A percentile compares a stretch with the other conserved stretches of the same genome.
These are phyloP conservation scores for Bembecia ichneumoniformis DNA, from an alignment of 2,888 invertebrate species.

Conservation along the genomic window DNA sequence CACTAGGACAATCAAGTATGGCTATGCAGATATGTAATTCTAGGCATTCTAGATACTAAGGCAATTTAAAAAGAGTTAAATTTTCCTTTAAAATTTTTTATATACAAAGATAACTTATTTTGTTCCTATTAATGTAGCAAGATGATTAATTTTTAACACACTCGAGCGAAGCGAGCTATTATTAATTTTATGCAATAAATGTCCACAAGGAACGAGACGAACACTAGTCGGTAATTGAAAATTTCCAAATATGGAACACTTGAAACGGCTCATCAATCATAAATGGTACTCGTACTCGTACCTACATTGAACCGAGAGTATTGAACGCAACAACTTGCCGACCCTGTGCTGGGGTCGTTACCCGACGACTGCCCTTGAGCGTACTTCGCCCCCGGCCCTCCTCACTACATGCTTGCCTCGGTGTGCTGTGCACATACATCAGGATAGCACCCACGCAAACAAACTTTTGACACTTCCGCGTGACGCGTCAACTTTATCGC, in stretches of 20 bases:
- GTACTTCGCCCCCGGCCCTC: conserved; percentile 45
- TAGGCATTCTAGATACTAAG: no score
- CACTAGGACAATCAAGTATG: no score
- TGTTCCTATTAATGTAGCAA: no score
- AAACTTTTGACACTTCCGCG: conserved; percentile 26
- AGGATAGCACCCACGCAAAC: conserved; percentile 13
- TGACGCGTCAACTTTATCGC: conserved; percentile 14
- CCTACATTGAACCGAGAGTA: conserved; percentile 12
- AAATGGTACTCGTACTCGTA: conserved; percentile 11
- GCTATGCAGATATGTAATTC: no score
- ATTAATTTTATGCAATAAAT: no score
- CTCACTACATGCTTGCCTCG: neutral
- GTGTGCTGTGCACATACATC: neutral
- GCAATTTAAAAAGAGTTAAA: no score
- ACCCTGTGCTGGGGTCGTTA: conserved; percentile 46
- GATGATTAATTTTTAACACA: no score
- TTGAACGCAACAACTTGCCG: conserved; percentile 21
- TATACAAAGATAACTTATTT: no score
- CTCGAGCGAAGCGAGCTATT: no score
- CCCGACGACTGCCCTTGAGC: conserved; percentile 59
- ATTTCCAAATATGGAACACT: neutral
- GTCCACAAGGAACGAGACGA: no score
- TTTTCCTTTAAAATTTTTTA: no score
- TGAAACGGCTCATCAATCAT: conserved; percentile 12
- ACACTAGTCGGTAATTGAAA: neutral